A percentile compares a stretch with the other conserved stretches of the same genome.
Evolutionary conservation across 1,140 invertebrate species (phyloP).

Genomic region (Mya arenaria): DNA sequence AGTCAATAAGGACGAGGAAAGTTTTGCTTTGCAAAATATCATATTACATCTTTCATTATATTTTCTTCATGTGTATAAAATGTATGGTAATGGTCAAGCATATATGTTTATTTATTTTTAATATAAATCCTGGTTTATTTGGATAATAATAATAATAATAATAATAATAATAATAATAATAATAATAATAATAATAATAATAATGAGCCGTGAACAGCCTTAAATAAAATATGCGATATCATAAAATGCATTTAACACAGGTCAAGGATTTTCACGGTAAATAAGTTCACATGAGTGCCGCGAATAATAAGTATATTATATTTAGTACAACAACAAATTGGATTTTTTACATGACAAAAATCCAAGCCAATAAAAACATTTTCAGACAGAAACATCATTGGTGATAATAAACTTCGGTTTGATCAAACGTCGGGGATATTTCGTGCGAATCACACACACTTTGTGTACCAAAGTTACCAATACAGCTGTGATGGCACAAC

Average conservation of each 20-base stretch:
- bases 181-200: background rate
- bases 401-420: slow-evolving; percentile 14
- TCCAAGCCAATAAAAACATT: background rate
- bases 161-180: background rate
- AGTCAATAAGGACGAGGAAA: background rate
- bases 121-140: background rate
- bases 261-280: too few species aligned
- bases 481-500: background rate
- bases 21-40: background rate
- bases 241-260: background rate
- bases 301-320: background rate
- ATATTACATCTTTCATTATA: background rate
- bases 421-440: background rate
- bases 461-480: background rate
- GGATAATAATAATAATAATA: background rate
- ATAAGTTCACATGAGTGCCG: too few species aligned
- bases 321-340: background rate
- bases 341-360: background rate
- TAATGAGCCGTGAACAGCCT: background rate
- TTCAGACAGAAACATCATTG: background rate
- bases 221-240: background rate
- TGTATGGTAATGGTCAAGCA: background rate
- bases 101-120: background rate
- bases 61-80: background rate
- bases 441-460: background rate